A percentile compares a stretch with the other conserved stretches of the same genome.
phyloP scores from a whole-genome alignment of 2,797 vertebrate species.

The Thaleichthys pacificus region DNA sequence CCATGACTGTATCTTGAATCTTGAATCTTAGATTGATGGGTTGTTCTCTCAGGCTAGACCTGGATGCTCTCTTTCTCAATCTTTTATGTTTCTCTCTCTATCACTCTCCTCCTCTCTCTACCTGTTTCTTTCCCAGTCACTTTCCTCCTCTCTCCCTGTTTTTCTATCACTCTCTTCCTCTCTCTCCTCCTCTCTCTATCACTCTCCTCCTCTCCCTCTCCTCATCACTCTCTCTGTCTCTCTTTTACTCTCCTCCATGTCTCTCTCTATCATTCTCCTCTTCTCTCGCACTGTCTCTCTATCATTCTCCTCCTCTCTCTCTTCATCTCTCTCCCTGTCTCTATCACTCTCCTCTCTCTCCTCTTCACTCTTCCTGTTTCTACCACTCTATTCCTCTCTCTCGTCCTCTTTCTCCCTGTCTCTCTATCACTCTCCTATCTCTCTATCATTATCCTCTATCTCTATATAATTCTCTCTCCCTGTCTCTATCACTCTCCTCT shows the following conservation, averaged over 20 bases:
- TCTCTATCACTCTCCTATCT: not conserved
- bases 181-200: not conserved
- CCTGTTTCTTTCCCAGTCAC: not conserved
- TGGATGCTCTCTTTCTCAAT: no score
- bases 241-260: not conserved
- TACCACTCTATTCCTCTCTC: not conserved
- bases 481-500: not conserved
- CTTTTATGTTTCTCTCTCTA: not conserved
- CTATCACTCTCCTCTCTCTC: not conserved
- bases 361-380: not conserved
- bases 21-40: not conserved
- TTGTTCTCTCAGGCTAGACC: not conserved
- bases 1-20: not conserved
- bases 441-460: not conserved
- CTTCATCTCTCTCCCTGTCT: not conserved
- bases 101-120: not conserved
- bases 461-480: not conserved
- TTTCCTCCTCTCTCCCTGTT: not conserved
- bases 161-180: not conserved
- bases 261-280: not conserved
- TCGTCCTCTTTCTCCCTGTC: not conserved
- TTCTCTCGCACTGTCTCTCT: not conserved
- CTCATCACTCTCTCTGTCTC: not conserved
- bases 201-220: not conserved
- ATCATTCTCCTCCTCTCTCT: not conserved